These are phyloP conservation scores for Micronycteris hirsuta DNA, from an alignment of 2,113 vertebrate species.

Conservation along the genomic window DNA sequence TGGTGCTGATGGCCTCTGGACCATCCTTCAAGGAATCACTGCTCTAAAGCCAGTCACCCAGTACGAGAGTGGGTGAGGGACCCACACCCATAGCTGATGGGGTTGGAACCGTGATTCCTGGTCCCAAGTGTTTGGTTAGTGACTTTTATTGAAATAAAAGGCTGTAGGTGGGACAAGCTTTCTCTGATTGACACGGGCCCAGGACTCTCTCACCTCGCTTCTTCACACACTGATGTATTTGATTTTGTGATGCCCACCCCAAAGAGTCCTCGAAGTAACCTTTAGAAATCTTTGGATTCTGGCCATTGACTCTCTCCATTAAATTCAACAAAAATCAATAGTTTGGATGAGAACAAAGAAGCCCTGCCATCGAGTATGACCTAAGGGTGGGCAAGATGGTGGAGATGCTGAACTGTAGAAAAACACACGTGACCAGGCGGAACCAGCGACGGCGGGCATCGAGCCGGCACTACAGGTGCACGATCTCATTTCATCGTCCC, in stretches of 20 bases:
- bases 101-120: not conserved
- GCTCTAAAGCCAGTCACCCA: not conserved
- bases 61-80: too few relatives aligned
- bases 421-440: not conserved
- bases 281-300: not conserved
- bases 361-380: not conserved
- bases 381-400: not conserved
- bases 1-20: not conserved
- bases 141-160: not conserved
- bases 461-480: not conserved
- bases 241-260: too few relatives aligned
- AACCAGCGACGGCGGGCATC: not conserved
- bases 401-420: not conserved
- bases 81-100: too few relatives aligned
- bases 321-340: not conserved
- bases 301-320: not conserved
- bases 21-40: not conserved
- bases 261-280: not conserved
- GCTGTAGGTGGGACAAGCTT: not conserved
- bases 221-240: not conserved
- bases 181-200: not conserved
- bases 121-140: not conserved
- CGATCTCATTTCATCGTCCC: not conserved
- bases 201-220: not conserved
- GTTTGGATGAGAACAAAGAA: not conserved